Evolutionary conservation across 2,113 vertebrate genomes (phyloP), one percentile per base, ranked within the genome.

Genomic region (Fulica atra): DNA sequence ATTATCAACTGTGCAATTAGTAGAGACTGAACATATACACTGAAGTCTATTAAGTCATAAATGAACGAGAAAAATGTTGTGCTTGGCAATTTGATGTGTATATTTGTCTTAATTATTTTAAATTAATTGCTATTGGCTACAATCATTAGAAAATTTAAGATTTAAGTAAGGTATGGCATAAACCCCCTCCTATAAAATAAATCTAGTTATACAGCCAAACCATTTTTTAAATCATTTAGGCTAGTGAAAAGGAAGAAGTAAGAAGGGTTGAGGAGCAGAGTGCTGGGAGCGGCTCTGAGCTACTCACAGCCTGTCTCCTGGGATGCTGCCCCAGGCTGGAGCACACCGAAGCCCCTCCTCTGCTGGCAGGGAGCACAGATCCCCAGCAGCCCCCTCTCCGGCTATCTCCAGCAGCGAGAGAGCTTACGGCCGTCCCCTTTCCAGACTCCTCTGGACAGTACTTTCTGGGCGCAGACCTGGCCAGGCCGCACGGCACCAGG

Each of bases 41-140:
- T 86, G 70, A 96, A 91, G 81, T 94, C 86, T 96, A 95, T 94
- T 94, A 94, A 97, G 95, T 90, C 70, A 97, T 97, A 96, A 98
- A 97, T 97, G 93, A 96, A 95, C 81, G 77, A 94, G 92, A 96
- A 95, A 95, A 97, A 96, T 79, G 64, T 70, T 85, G 89, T 96
- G 77, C 70, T 88, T 95, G 72, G 93, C 86, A 81, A 91, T 86
- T 48, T 84, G 42, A 83, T 90, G 89, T 92, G 89, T 91, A 50
- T 91, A 88, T 97, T 97, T 96, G 68, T 82, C 89, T 97, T 77
- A 90, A 92, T 92, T 88, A 93, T 82, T 93, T 95, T 87, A 84
- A 95, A 97, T 95, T 97, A 97, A 97, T 97, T 97, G 90, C 82
- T 96, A 93, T 85, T 94, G 91, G 76, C 68, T 79, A 89, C 53